Evolutionary conservation across 2,888 invertebrate genomes (phyloP), one percentile per base, ranked within the genome.

Genomic region (Trypoxylon attenuatum): DNA sequence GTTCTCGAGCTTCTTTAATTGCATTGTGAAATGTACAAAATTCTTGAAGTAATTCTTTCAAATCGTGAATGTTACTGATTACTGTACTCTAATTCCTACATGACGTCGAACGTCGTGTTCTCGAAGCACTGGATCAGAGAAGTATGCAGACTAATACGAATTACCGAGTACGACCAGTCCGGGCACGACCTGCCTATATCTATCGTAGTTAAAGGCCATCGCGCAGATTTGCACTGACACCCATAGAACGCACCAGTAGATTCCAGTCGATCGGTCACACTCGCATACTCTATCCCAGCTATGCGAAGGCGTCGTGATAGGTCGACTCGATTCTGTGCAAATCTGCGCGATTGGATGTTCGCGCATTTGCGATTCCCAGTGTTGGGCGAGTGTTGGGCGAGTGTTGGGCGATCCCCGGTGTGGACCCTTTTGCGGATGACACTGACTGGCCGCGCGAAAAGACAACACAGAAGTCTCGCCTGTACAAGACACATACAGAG

Each of bases 201-300:
- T 46, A 46, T 38, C 50, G 22, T 58, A 61, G 60, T 47, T 51
- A 63, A 66, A 61, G 62, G 57, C 58, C 65, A 58, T 69, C 73
- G 65, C 55, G 69, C 43, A 41, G 59, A 65, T 64, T 69, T 54
- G 38, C 56, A 49, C 39, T 10, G n/a, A 52, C 55, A 49, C 23
- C 43, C 42, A 49, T 16, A 39, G 50, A 54, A 58, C 45, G 45
- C 41, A 43, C 13, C 33, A 49, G 45, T 25, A 33, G 43, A 46
- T 58, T 49, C 56, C 54, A 54, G 57, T 56, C 55, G 59, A 58
- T 55, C 55, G 53, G 58, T 61, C 60, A 50, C 47, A 42, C 39
- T 25, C 56, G 51, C 5, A 18, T 13, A 21, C 41, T n/a, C n/a
- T 15, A 49, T n/a, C 33, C 51, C 23, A 23, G 25, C 27, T 49